Base-by-base conservation (phyloP, 2,113 vertebrate genomes). In the Synodontis membranacea region DNA sequence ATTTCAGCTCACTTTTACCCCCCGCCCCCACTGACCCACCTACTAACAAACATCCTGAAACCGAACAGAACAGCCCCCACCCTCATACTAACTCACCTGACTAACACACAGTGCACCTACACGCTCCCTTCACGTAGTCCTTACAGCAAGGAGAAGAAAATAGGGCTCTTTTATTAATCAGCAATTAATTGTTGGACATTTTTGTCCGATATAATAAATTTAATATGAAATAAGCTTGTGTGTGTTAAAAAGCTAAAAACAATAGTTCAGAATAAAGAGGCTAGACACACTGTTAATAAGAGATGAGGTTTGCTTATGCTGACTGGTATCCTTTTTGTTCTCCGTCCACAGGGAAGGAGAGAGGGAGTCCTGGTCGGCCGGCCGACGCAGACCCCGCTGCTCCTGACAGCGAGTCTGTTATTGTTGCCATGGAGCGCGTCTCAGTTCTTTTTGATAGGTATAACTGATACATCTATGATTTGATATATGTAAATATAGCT, bases 381-480 rank as follows among this genome's bases (percentile, higher is more conserved):
- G 72, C 95, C 23, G 96, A 97, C 87, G 86, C 94, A 50, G 97
- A 96, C 90, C 94, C 96, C 10, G 92, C 95, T 11, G 94, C 96
- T 79, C 97, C 97, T 0, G 98, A 99, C 93, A 99, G 96, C 1
- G 98, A 99, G 90, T 98, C 98, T 0, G 95, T 99, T 91, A 99
- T 99, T 0, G 97, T 99, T 2, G 98, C 98, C 56, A 99, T 99
- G 98, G 98, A 99, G 91, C 95, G 98, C 2, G 97, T 99, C 7
- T 99, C 98, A 46, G 97, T 99, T 79, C 98, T 99, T 54, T 99
- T 99, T 12, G 98, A 99, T 93, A 97, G 98, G 98, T 99, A 93
- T 0, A 15, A 25, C 2, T 68, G 2, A 5, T 6, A 19, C 68
- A 28, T 86, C 37, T 85, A 21, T 42, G 31, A 80, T 58, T 14